Evolutionary conservation across 1,140 invertebrate species (phyloP), one percentile per base, ranked within the genome.

Genomic region (Periplaneta americana): DNA sequence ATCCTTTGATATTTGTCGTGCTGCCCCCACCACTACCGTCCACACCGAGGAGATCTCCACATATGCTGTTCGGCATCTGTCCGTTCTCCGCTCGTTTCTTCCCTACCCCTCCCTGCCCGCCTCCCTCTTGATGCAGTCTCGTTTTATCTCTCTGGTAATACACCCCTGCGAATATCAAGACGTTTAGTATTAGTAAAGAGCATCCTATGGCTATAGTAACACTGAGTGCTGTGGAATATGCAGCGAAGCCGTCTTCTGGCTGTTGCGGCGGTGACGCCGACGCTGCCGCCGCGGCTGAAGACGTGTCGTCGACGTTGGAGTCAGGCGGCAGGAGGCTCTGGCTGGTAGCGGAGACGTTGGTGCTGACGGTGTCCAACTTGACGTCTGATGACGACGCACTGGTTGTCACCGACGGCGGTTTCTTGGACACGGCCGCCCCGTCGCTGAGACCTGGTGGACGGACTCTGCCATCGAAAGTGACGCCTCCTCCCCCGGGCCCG

Each of bases 131-230:
- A 84, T 83, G 37, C 85, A 94, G 90, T 83, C 94, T 90, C 28
- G 94, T 93, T 86, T 97, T 96, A 85, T 98, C 96, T 18, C 96
- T 90, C 86, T 98, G 96, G 87, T 98, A 98, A 85, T 97, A 98
- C 0, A 98, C 96, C 3, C 96, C 97, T 37, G 96, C 96, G 86
- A 98, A 98, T 84, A 98, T 96, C 17, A 98, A 89, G 0, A 98
- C 94, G 86, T 98, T 98, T 11, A 98, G 88, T 83, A 98, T 95
- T 22, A 98, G 90, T 33, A 98, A 87, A 6, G 95, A 96, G 84
- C 96, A 97, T 4, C 97, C 97, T 80, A 98, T 97, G n/a, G 96
- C 96, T 83, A 98, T 96, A 3, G 96, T 98, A 0, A 98, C 95
- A 86, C 95, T 96, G 11, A 98, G 87, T 1, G 96, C 96, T 0